Conservation (phyloP, 2,888 invertebrate genomes). For the Trichopoda pennipes region DNA sequence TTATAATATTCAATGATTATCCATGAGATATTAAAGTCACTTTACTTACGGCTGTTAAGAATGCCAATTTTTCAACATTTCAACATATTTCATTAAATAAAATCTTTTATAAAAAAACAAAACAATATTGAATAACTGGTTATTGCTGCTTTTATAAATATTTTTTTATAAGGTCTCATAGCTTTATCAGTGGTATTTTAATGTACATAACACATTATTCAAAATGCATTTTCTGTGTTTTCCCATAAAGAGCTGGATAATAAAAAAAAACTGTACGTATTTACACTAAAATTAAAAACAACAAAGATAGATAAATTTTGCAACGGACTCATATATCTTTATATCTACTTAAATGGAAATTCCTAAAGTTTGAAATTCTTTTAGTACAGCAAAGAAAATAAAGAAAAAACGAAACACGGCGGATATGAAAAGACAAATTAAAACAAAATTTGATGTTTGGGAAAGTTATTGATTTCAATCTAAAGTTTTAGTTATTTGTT, state of each 20-base stretch:
- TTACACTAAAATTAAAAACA: no score
- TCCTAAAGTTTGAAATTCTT: not conserved
- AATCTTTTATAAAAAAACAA: slow-evolving; percentile 2
- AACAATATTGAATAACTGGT: slow-evolving; percentile 28
- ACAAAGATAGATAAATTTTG: slow-evolving; percentile 44
- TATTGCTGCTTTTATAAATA: slow-evolving; percentile 21
- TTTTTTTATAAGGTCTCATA: slow-evolving; percentile 14
- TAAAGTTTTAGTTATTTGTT: no score
- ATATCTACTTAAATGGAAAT: slow-evolving; percentile 2
- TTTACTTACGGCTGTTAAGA: no score
- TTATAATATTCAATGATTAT: no score
- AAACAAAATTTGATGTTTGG: no score
- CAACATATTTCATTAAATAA: no score
- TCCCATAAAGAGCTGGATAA: slow-evolving; percentile 28
- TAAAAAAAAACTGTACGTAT: slow-evolving; percentile 15
- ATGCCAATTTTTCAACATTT: no score
- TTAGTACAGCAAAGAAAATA: not conserved
- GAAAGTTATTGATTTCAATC: no score
- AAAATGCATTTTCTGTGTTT: slow-evolving; percentile 68
- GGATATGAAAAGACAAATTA: not conserved
- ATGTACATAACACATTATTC: slow-evolving; percentile 56
- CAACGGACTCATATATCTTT: slow-evolving; percentile 45
- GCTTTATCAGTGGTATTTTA: slow-evolving; percentile 51
- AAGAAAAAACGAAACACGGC: not conserved
- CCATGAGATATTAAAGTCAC: no score